Evolutionary conservation across 2,113 vertebrate genomes (phyloP).

Genomic region (Cyprinodon brontotheroides): DNA sequence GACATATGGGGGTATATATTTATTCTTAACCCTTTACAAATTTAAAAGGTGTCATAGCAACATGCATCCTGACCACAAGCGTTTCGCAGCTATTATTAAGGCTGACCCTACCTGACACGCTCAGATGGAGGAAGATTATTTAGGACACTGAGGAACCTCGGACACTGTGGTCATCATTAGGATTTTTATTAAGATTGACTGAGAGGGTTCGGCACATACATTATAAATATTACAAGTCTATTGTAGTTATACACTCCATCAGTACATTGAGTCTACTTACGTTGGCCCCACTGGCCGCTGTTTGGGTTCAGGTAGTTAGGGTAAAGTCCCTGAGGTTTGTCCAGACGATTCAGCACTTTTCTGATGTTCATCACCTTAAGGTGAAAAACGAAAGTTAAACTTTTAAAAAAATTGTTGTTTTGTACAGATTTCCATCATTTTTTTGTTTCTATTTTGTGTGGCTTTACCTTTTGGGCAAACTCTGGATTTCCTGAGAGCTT

Average conservation of each 20-base stretch:
- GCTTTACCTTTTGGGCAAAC: slow-evolving; percentile 93
- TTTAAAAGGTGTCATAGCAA: no score
- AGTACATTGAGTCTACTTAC: slow-evolving; percentile 82
- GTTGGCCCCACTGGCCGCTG: slow-evolving; percentile 98
- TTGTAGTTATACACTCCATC: no score
- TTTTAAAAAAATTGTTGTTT: neutral
- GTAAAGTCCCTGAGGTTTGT: slow-evolving; percentile 96
- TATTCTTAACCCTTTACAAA: no score
- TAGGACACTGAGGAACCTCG: no score
- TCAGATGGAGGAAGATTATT: no score
- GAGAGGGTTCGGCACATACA: no score
- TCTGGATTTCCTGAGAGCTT: slow-evolving; percentile 90
- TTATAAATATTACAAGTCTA: no score
- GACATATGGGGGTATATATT: no score
- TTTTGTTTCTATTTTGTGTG: neutral
- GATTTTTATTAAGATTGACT: no score
- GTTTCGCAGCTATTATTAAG: neutral
- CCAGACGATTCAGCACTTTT: slow-evolving; percentile 90
- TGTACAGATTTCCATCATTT: neutral
- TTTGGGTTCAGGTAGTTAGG: slow-evolving; percentile 98
- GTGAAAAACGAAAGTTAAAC: neutral
- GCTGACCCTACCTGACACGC: no score
- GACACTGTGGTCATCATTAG: no score
- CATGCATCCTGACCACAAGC: neutral
- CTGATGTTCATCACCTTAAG: slow-evolving; percentile 94